Base-by-base conservation (phyloP, 2,888 invertebrate genomes). In the Bembecia ichneumoniformis region DNA sequence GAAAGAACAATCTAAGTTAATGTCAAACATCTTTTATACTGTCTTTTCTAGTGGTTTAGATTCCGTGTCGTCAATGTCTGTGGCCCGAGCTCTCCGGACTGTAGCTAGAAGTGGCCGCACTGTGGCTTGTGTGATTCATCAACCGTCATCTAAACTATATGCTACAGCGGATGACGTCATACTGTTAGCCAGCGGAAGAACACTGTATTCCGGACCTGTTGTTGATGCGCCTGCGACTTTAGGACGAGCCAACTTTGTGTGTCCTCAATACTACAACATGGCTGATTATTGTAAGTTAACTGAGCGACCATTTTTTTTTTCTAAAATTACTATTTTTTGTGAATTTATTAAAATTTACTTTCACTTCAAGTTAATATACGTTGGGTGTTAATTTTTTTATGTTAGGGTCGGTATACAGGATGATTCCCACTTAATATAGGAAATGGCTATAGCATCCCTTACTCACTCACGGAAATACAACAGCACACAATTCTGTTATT, bases 241-340 rank as follows among this genome's bases (percentile, higher is more conserved):
- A 28, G 74, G 77, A 3, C 77, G 83, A 34, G 90, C 91, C 46
- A 91, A 90, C 2, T 89, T 91, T 52, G 66, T 75, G 1, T 94
- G 94, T 62, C 94, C 94, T 0, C 88, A 90, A 55, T 94, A 92
- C 76, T 94, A 94, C 74, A 94, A 94, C 65, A 91, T 93, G 53
- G 93, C 93, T 9, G 94, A 94, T 76, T 94, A 90, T 66, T 90
- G 93, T 93, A 76, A 86, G 83, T 77, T 14, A 16, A 45, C 17
- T 7, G 16, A 13, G 9, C 28, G 28, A 28, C 28, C 3, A 28
- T 28, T 7, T 7, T 28, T 34, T 47, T 47, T 45, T 40, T n/a
- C n/a, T 2, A 9, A 28, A 9, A 28, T 9, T 28, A 43, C 13
- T 35, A 7, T 28, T 28, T n/a, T 34, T 7, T 28, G 28, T 28